phyloP scores from a whole-genome alignment of 2,888 invertebrate genomes.

The Ditula angustiorana region DNA sequence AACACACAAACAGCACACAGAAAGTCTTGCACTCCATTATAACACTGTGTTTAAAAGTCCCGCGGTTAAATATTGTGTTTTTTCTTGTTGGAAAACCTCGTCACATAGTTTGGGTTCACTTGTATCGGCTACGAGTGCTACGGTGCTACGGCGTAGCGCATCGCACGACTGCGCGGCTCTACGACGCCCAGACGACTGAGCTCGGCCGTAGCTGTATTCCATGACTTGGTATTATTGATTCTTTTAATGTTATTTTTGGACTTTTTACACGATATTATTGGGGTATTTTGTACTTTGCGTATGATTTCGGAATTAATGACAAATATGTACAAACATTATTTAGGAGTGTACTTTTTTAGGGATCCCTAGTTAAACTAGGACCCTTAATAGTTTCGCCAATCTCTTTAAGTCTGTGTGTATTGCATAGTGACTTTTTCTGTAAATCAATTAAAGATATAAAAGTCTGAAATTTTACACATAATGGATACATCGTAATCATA shows the following conservation, averaged over 20 bases:
- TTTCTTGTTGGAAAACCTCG: not conserved
- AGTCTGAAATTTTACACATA: no score
- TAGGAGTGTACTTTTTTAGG: no score
- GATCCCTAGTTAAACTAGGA: no score
- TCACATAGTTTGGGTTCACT: conserved; percentile 51
- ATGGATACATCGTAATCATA: no score
- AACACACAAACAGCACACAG: conserved; percentile 55
- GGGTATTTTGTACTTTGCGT: conserved; percentile 35
- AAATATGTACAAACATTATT: no score
- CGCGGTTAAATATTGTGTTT: not conserved
- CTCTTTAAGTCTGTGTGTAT: no score
- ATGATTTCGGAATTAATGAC: not conserved
- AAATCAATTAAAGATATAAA: no score
- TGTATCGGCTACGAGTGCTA: conserved; percentile 46
- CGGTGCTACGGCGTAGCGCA: conserved; percentile 47
- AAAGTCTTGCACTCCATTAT: conserved; percentile 70
- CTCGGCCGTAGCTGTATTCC: conserved; percentile 59
- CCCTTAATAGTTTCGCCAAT: no score
- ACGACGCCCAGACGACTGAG: conserved; percentile 77
- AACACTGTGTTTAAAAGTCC: not conserved
- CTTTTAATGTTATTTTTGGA: conserved; percentile 84
- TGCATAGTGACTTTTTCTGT: no score
- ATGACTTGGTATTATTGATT: conserved; percentile 77
- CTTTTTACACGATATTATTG: conserved; percentile 68
- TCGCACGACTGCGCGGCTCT: conserved; percentile 62